phyloP scores from a whole-genome alignment of 2,888 invertebrate species.

The Drosophila melanosoma region DNA sequence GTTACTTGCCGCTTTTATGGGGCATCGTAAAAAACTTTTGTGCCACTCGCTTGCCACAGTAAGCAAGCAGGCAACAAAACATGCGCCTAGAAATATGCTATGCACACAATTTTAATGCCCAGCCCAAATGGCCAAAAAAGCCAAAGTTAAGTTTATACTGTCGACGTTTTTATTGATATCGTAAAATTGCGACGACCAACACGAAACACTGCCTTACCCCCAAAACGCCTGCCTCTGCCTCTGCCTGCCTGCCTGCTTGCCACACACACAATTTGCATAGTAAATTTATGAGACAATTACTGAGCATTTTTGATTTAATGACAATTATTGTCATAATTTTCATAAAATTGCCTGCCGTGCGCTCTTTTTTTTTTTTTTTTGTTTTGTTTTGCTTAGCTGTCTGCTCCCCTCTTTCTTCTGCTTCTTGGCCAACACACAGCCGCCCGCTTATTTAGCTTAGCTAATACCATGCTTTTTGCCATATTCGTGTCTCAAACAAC shows the following conservation, averaged over 20 bases:
- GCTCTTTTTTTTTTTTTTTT: constrained; percentile 35
- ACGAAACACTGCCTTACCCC: constrained; percentile 42
- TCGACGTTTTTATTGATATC: constrained; percentile 81
- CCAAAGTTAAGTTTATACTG: constrained; percentile 79
- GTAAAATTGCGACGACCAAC: constrained; percentile 74
- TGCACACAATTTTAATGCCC: constrained; percentile 73
- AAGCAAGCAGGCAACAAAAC: constrained; percentile 46
- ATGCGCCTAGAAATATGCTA: constrained; percentile 78
- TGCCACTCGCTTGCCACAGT: constrained; percentile 55
- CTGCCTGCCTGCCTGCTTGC: constrained; percentile 25
- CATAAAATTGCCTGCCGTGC: constrained; percentile 76
- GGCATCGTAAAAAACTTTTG: constrained; percentile 75
- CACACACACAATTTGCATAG: constrained; percentile 76
- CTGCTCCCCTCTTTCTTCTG: not conserved
- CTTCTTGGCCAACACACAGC: not conserved
- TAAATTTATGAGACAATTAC: constrained; percentile 82
- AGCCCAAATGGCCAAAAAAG: constrained; percentile 44
- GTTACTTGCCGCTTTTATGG: constrained; percentile 66
- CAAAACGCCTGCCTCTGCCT: not conserved
- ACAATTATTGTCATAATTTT: constrained; percentile 82
- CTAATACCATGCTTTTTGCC: constrained; percentile 69
- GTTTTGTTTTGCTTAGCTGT: constrained; percentile 17
- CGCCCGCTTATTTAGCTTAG: constrained; percentile 41
- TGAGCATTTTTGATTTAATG: constrained; percentile 82
- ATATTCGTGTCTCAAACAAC: constrained; percentile 56